phyloP scores from a whole-genome alignment of 92 coral and sea anemone species.

The Siderastrea siderea region DNA sequence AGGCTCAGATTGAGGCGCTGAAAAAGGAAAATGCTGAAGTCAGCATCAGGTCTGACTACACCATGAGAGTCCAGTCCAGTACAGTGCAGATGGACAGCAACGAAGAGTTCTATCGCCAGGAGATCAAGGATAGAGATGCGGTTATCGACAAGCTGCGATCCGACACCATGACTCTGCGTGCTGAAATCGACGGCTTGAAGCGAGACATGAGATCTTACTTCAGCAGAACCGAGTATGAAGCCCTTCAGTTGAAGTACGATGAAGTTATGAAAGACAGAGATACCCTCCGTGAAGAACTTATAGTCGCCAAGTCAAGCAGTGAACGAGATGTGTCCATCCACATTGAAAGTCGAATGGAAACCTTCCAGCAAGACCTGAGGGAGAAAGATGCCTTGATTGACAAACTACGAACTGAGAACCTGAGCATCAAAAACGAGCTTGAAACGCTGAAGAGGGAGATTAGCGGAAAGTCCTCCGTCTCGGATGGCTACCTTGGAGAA shows the following conservation, averaged over 20 bases:
- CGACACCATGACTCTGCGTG: conserved; percentile 47
- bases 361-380: conserved; percentile 48
- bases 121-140: conserved; percentile 54
- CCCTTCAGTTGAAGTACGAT: conserved; percentile 16
- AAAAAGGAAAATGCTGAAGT: conserved; percentile 35
- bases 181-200: conserved; percentile 46
- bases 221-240: conserved; percentile 26
- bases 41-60: conserved; percentile 18
- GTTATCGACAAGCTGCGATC: conserved; percentile 44
- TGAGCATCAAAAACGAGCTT: conserved; percentile 27
- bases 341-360: conserved; percentile 59
- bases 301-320: conserved; percentile 51
- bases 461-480: conserved; percentile 17
- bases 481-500: conserved; percentile 31
- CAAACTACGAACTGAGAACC: conserved; percentile 45
- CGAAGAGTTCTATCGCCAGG: conserved; percentile 59
- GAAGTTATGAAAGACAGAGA: conserved; percentile 57
- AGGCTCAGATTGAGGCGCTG: conserved; percentile 55
- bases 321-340: conserved; percentile 47
- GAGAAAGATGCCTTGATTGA: conserved; percentile 52
- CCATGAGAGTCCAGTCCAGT: conserved; percentile 28
- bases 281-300: conserved; percentile 46
- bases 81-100: conserved; percentile 20
- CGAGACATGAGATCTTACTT: conserved; percentile 14
- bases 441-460: conserved; percentile 54